phyloP scores from a whole-genome alignment of 2,888 invertebrate species.

The Drosophila planitibia region DNA sequence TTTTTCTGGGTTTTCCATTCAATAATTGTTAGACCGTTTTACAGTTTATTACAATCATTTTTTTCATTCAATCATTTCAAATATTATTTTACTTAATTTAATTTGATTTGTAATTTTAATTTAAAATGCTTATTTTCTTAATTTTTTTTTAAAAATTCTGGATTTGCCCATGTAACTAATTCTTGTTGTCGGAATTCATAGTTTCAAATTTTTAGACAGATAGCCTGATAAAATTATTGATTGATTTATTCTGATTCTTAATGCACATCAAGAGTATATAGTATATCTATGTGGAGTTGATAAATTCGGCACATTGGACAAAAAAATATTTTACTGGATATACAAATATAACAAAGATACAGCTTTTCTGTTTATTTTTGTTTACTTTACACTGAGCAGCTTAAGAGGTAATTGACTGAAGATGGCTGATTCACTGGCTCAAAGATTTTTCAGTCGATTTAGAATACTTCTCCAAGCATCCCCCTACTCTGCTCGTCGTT shows the following conservation, averaged over 20 bases:
- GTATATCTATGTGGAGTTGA: background rate
- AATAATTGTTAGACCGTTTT: background rate
- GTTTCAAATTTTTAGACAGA: too few relatives aligned
- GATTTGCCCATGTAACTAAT: too few relatives aligned
- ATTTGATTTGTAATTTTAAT: too few relatives aligned
- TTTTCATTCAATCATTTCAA: background rate
- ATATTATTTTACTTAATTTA: background rate
- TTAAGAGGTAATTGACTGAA: background rate
- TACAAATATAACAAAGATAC: too few relatives aligned
- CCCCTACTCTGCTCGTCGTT: slow-evolving; percentile 4
- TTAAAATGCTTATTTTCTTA: too few relatives aligned
- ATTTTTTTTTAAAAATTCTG: too few relatives aligned
- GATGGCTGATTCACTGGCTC: background rate
- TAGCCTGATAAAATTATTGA: too few relatives aligned
- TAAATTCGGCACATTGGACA: background rate
- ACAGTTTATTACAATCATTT: too few relatives aligned
- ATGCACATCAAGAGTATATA: background rate
- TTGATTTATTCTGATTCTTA: too few relatives aligned
- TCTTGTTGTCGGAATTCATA: too few relatives aligned
- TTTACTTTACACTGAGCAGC: background rate
- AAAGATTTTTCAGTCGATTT: slow-evolving; percentile 1
- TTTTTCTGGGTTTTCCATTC: background rate
- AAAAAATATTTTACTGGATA: background rate
- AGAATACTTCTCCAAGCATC: background rate
- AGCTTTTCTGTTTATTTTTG: background rate